Base-by-base conservation (phyloP, 2,113 vertebrate genomes). In the Tapirus terrestris region DNA sequence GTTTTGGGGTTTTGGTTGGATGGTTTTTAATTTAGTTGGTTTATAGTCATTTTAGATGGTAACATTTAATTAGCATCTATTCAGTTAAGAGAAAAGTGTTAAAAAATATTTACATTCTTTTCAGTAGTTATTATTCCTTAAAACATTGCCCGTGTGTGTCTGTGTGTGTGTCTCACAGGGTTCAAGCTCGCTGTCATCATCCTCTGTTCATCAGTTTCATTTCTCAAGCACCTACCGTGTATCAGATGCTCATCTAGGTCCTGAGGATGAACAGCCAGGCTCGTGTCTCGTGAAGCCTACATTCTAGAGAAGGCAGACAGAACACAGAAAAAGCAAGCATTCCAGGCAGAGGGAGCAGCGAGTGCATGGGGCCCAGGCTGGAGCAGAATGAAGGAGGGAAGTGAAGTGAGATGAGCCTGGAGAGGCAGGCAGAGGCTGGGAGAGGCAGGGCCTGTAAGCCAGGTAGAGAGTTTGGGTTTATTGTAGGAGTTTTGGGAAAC, bases 71-170 rank as follows among this genome's bases (percentile, higher is more conserved):
- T 95, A 63, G 8, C 58, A 70, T 56, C 23, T 25, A 18, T 72
- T 45, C 96, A 72, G 33, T 89, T 92, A 53, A 48, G 63, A 84
- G 68, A n/a, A 96, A 98, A 88, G 60, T 72, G 2, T 89, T 61
- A 60, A 77, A 77, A 77, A 88, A 88, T 93, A 77, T 16, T 76
- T 85, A 1, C 25, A 81, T 56, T 72, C 72, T 86, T 87, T 92
- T 67, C 31, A 95, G 1, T 91, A 70, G 27, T 75, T 60, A 84
- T 85, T n/a, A 84, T 85, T n/a, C 83, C 58, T 82, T 83, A 39
- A 70, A 77, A 63, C 27, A 39, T 13, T 43, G 29, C 27, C 9
- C 39, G 0, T 61, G 0, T 61, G 51, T n/a, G 9, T 43, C 23
- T 51, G 7, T 23, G 5, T 58, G 48, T 88, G 7, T 76, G 0